Evolutionary conservation across 2,113 vertebrate species (phyloP).

Genomic region (Clinocottus analis): DNA sequence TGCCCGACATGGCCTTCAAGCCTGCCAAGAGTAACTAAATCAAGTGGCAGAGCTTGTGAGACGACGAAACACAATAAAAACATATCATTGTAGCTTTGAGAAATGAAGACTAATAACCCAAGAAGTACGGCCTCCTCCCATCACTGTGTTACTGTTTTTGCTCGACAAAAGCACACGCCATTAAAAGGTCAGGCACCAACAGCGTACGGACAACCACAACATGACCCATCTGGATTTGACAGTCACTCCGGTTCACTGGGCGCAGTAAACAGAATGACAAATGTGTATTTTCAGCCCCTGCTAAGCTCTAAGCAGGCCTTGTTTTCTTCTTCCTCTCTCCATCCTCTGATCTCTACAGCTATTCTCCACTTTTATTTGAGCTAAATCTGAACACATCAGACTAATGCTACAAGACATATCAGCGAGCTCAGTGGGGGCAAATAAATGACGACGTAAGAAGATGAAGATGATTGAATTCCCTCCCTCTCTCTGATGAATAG

Average conservation of each 20-base stretch:
- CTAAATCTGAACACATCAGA: slow-evolving; percentile 58
- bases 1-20: slow-evolving; percentile 13
- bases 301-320: slow-evolving; percentile 36
- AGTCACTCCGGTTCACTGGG: slow-evolving; percentile 34
- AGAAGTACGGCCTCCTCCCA: background rate
- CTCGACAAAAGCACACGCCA: slow-evolving; percentile 15
- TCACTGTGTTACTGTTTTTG: slow-evolving; percentile 36
- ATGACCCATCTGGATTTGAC: slow-evolving; percentile 48
- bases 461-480: slow-evolving; percentile 24
- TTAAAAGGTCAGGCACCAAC: slow-evolving; percentile 44
- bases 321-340: slow-evolving; percentile 29
- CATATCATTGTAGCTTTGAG: slow-evolving; percentile 15
- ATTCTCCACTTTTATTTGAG: slow-evolving; percentile 37
- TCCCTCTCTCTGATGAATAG: too few species aligned
- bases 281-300: slow-evolving; percentile 49
- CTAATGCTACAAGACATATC: slow-evolving; percentile 47
- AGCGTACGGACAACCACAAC: slow-evolving; percentile 38
- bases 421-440: slow-evolving; percentile 20
- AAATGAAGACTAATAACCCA: slow-evolving; percentile 37
- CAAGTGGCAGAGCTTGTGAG: background rate
- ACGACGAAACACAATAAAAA: slow-evolving; percentile 33
- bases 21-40: slow-evolving; percentile 5
- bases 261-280: slow-evolving; percentile 48
- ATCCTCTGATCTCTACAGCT: slow-evolving; percentile 22
- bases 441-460: slow-evolving; percentile 6